A percentile compares a stretch with the other conserved stretches of the same genome.
Conservation (phyloP, 2,888 invertebrate species). For the Eupelmus urozonus region DNA sequence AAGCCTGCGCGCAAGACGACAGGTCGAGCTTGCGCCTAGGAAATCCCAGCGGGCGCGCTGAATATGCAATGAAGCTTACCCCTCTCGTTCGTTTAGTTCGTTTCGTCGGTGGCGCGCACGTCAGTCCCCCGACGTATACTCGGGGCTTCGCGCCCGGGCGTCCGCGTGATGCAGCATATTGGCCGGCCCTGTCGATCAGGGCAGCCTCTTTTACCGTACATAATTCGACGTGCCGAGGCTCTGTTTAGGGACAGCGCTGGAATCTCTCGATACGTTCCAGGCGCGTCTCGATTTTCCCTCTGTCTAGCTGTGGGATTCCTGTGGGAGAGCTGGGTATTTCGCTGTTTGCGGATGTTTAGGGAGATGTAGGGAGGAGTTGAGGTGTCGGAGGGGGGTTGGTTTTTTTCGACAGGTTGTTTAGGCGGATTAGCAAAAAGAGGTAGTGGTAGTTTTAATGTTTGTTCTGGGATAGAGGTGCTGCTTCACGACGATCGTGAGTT, state of each 20-base stretch:
- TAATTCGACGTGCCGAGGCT: too few species aligned
- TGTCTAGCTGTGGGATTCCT: background rate
- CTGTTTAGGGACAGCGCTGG: background rate
- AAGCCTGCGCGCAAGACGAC: too few species aligned
- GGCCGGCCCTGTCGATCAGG: constrained; percentile 51
- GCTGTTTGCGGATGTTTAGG: too few species aligned
- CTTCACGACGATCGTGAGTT: too few species aligned
- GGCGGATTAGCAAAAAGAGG: too few species aligned
- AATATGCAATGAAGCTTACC: constrained; percentile 74
- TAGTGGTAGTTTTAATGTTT: too few species aligned
- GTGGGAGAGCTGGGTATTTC: too few species aligned
- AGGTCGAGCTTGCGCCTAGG: constrained; percentile 8
- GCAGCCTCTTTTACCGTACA: too few species aligned
- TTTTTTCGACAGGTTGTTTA: too few species aligned
- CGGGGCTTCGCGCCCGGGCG: background rate
- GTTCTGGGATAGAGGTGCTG: too few species aligned
- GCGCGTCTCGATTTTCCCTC: background rate
- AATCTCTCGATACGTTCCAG: background rate
- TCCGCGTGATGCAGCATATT: constrained; percentile 46
- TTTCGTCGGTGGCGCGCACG: constrained; percentile 23
- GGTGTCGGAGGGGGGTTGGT: too few species aligned
- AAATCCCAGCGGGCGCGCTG: constrained; percentile 62
- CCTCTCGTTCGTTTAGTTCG: constrained; percentile 39
- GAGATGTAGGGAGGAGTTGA: too few species aligned
- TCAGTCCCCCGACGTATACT: constrained; percentile 35